Base-by-base conservation (phyloP, 2,113 vertebrate species). In the Heloderma charlesbogerti region DNA sequence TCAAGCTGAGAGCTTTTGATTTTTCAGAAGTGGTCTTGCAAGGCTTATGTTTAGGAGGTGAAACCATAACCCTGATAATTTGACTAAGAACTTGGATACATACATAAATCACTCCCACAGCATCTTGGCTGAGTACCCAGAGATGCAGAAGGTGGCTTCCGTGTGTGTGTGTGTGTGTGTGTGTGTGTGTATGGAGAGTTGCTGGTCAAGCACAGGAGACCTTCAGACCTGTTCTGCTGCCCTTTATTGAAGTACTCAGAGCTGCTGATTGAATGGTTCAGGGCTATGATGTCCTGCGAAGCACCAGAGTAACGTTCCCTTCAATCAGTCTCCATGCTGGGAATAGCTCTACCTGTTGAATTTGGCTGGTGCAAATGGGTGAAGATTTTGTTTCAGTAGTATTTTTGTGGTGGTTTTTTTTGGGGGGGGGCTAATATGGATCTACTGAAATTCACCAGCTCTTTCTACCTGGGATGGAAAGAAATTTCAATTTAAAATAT, bases 1-100 rank as follows among this genome's bases (percentile, higher is more conserved):
- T 92, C 78, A 54, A 93, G 92, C 83, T 43, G 48, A 5, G 87
- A 16, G 10, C 1, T 86, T 92, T 91, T 90, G 2, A 3, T 83
- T 92, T 77, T 87, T 25, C 40, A 69, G 40, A 37, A 25, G 45
- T 18, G 31, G 31, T 48, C 75, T 57, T 1, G 6, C 84, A 89
- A 67, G 34, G 5, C 67, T 69, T 7, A 89, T 16, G 43, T n/a
- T 25, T 83, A 86, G 45, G 54, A 83, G 79, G 22, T 66, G 10
- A 69, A 67, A 45, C 13, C 25, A 15, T 85, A 10, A 29, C 31
- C 34, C 63, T 69, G 40, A 34, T 34, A 31, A 18, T 67, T 83
- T 69, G 27, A 40, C 9, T 66, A 66, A 27, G 82, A 67, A 66
- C 82, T 40, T 40, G n/a, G 60, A 40, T 27, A n/a, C 81, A 27